Percentiles rank a stretch among this genome's conserved stretches.
phyloP scores from a whole-genome alignment of 2,888 invertebrate species.

The Gandaritis pyraliata region DNA sequence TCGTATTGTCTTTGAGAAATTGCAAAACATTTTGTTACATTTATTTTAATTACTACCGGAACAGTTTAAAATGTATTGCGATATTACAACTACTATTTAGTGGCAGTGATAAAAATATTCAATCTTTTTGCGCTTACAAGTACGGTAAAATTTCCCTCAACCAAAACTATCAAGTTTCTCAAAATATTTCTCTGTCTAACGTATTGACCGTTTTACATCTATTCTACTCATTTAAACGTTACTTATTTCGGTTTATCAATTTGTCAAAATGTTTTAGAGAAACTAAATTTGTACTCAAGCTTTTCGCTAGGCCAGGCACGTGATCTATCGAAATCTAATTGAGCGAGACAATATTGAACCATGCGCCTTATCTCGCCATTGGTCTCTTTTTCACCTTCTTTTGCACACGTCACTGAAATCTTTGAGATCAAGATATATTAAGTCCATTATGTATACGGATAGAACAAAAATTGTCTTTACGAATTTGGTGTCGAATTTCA shows the following conservation, averaged over 20 bases:
- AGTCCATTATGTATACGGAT: conserved; percentile 69
- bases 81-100: conserved; percentile 60
- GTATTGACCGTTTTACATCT: conserved; percentile 17
- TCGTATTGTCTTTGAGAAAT: conserved; percentile 12
- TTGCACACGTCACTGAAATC: conserved; percentile 63
- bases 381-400: conserved; percentile 46
- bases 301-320: conserved; percentile 62
- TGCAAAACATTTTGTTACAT: background rate
- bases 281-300: conserved; percentile 70
- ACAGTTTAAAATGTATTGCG: conserved; percentile 37
- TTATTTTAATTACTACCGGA: conserved; percentile 1
- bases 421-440: conserved; percentile 74
- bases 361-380: conserved; percentile 40
- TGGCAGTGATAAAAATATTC: conserved; percentile 80
- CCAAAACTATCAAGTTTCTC: conserved; percentile 52
- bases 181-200: conserved; percentile 68
- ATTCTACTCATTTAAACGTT: conserved; percentile 23
- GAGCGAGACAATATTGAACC: conserved; percentile 50
- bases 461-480: conserved; percentile 71
- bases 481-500: conserved; percentile 82
- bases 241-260: conserved; percentile 28
- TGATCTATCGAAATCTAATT: conserved; percentile 45
- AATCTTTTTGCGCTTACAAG: conserved; percentile 61
- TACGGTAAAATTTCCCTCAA: conserved; percentile 46
- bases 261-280: conserved; percentile 24